These are phyloP conservation scores for Perca fluviatilis DNA, from an alignment of 2,113 vertebrate genomes.

Conservation along the genomic window DNA sequence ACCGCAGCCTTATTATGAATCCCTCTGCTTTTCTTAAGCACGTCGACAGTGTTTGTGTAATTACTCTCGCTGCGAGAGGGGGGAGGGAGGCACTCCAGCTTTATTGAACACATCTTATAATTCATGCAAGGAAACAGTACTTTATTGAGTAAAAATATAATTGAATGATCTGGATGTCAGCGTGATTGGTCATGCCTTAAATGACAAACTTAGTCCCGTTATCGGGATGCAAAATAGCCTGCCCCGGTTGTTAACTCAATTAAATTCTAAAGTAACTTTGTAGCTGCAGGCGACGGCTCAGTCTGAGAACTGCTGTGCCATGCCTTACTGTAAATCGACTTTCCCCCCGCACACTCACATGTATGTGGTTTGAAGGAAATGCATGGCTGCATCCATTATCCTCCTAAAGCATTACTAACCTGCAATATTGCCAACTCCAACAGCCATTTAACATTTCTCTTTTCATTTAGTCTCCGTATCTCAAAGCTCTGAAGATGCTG, in stretches of 20 bases:
- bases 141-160: conserved; percentile 18
- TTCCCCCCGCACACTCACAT: background rate
- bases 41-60: too few species aligned
- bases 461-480: conserved; percentile 18
- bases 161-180: conserved; percentile 45
- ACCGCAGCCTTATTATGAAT: too few species aligned
- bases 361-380: conserved; percentile 34
- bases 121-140: conserved; percentile 12
- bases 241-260: conserved; percentile 28
- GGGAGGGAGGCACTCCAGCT: too few species aligned
- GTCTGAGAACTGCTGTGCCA: conserved; percentile 46
- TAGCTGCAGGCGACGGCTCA: conserved; percentile 50
- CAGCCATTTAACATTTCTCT: conserved; percentile 26
- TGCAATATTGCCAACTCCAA: conserved; percentile 28
- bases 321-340: conserved; percentile 23
- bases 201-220: conserved; percentile 26
- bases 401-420: conserved; percentile 32
- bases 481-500: background rate
- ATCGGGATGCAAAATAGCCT: conserved; percentile 26
- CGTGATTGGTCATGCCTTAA: conserved; percentile 54
- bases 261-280: conserved; percentile 32
- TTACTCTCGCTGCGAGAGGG: too few species aligned
- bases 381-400: conserved; percentile 9
- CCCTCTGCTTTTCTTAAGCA: too few species aligned
- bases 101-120: conserved; percentile 1